Conservation (phyloP, 2,888 invertebrate genomes). For the Lathronympha strigana region DNA sequence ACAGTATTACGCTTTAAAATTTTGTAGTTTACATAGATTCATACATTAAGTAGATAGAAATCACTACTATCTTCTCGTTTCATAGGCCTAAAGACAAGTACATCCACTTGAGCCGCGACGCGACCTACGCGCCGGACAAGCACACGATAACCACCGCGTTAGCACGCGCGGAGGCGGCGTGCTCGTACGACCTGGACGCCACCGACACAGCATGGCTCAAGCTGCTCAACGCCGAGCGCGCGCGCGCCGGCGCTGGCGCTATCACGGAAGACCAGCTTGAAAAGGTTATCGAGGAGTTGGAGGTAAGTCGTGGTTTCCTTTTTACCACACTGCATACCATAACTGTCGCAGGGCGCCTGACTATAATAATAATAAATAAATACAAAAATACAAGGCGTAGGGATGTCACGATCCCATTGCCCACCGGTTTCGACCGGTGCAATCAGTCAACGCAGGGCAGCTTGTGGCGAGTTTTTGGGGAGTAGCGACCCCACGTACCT, state of each 20-base stretch:
- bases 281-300: conserved; percentile 95
- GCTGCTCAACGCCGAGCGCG: conserved; percentile 94
- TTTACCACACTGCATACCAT: not conserved
- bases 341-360: too few relatives aligned
- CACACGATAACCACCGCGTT: conserved; percentile 95
- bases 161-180: conserved; percentile 94
- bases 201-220: conserved; percentile 96
- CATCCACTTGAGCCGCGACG: conserved; percentile 95
- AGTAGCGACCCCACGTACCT: not conserved
- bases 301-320: conserved; percentile 80
- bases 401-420: too few relatives aligned
- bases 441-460: too few relatives aligned
- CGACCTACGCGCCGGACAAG: conserved; percentile 91
- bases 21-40: not conserved
- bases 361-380: too few relatives aligned
- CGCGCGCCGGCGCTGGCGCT: conserved; percentile 88
- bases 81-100: conserved; percentile 95
- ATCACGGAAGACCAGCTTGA: conserved; percentile 95
- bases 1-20: not conserved
- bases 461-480: too few relatives aligned
- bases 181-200: conserved; percentile 97
- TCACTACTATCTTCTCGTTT: conserved; percentile 45
- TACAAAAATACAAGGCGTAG: not conserved
- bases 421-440: too few relatives aligned
- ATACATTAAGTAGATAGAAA: too few relatives aligned